Evolutionary conservation across 2,113 vertebrate species (phyloP).

Genomic region (Passer montanus): DNA sequence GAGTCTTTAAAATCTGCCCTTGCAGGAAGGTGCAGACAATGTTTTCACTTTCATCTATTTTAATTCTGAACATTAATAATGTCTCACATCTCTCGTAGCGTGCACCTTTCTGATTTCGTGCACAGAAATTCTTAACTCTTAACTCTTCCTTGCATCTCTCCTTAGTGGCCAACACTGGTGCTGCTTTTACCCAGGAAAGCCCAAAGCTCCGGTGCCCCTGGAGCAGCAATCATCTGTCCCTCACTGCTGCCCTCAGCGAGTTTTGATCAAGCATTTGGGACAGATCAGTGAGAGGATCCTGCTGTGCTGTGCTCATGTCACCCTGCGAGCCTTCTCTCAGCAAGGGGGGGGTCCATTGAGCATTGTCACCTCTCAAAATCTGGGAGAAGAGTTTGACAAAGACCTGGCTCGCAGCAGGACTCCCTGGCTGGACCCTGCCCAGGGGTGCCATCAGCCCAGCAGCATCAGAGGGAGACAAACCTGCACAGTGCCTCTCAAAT

Average conservation of each 20-base stretch:
- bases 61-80: not conserved
- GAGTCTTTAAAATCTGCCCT: not conserved
- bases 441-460: not conserved
- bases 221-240: not conserved
- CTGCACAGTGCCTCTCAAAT: not conserved
- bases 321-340: not conserved
- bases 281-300: not conserved
- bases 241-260: not conserved
- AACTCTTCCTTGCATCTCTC: not conserved
- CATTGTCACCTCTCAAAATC: not conserved
- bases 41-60: not conserved
- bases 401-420: not conserved
- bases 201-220: not conserved
- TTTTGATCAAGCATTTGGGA: not conserved
- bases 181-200: not conserved
- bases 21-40: not conserved
- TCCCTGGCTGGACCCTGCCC: not conserved
- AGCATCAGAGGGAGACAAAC: not conserved
- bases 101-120: not conserved
- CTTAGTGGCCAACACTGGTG: rapidly evolving
- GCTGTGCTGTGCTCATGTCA: not conserved
- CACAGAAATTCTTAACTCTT: too few species aligned
- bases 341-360: rapidly evolving
- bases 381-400: not conserved
- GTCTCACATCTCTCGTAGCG: not conserved